phyloP scores from a whole-genome alignment of 1,140 invertebrate species.

The Cydia fagiglandana region DNA sequence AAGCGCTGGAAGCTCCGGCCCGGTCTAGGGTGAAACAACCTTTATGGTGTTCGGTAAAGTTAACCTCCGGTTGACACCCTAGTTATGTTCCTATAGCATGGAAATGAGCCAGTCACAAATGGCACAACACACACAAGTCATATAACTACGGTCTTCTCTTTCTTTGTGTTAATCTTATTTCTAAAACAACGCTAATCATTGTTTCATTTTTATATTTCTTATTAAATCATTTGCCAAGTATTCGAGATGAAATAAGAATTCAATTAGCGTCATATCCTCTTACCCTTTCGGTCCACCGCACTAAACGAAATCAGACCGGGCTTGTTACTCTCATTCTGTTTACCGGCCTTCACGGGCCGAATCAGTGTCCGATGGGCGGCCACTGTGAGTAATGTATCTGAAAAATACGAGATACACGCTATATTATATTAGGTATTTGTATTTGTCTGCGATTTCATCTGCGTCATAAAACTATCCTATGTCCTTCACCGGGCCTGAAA shows the following conservation, averaged over 20 bases:
- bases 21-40: no score
- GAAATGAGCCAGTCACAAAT: no score
- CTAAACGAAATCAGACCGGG: not conserved
- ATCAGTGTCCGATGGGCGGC: not conserved
- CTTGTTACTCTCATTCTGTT: slow-evolving; percentile 18
- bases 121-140: no score
- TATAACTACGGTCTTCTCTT: no score
- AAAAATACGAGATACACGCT: not conserved
- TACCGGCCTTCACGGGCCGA: slow-evolving; percentile 13
- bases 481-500: no score
- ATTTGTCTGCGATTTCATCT: no score
- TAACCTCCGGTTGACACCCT: no score
- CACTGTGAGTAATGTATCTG: not conserved
- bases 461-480: no score
- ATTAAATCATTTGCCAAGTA: not conserved
- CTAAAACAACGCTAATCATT: not conserved
- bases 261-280: not conserved
- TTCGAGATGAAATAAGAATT: not conserved
- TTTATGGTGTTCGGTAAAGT: not conserved
- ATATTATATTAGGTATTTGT: no score
- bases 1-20: no score
- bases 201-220: not conserved
- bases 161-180: no score
- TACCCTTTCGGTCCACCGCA: not conserved
- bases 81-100: no score